Conservation (phyloP, 2,113 vertebrate genomes). For the Mesoclemmys tuberculata region DNA sequence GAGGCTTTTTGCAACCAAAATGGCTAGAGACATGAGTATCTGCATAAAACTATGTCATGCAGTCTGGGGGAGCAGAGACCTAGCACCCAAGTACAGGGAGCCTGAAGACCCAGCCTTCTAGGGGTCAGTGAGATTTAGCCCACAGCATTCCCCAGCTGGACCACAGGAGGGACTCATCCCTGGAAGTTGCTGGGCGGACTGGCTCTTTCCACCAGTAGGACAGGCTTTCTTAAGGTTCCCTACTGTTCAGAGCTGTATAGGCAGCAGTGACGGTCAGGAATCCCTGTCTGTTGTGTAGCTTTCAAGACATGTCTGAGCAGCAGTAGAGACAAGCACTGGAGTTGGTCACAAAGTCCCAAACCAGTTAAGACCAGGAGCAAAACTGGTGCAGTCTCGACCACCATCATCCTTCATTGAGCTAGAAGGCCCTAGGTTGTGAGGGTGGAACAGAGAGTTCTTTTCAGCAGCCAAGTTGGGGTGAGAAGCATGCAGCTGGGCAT, state of each 20-base stretch:
- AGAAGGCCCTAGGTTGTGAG: background rate
- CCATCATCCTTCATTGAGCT: background rate
- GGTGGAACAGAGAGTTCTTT: background rate
- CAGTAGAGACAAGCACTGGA: background rate
- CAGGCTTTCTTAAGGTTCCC: no score
- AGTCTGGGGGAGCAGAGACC: background rate
- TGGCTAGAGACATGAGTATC: background rate
- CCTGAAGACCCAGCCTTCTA: background rate
- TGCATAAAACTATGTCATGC: background rate
- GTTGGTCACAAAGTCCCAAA: background rate
- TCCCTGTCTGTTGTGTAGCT: background rate
- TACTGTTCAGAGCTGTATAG: background rate
- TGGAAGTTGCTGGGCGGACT: background rate
- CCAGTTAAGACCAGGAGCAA: background rate
- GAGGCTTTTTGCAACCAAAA: background rate
- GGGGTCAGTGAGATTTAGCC: background rate
- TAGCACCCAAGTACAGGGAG: background rate
- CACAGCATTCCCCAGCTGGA: background rate
- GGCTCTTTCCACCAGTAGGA: background rate
- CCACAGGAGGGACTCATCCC: background rate
- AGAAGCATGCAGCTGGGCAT: background rate
- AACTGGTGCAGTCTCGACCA: background rate
- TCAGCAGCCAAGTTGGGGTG: no score
- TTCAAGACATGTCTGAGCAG: background rate
- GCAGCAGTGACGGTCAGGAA: background rate